phyloP scores from a whole-genome alignment of 2,888 invertebrate genomes.

The Falcaria lacertinaria region DNA sequence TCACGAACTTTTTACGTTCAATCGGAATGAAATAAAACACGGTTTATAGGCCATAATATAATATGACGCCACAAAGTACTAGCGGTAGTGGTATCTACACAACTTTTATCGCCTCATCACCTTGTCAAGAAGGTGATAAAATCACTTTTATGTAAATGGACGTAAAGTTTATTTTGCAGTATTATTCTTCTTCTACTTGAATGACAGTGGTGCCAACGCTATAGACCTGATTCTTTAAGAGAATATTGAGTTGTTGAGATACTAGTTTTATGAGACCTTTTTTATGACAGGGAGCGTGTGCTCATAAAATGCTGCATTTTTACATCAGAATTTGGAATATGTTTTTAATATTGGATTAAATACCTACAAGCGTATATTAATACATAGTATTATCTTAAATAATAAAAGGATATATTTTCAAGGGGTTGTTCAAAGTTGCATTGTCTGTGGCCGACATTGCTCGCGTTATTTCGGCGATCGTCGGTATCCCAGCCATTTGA shows the following conservation, averaged over 20 bases:
- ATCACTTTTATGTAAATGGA: constrained; percentile 15
- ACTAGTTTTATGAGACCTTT: too few species aligned
- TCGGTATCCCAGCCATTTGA: constrained; percentile 1
- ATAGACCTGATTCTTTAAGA: background rate
- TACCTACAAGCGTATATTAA: too few species aligned
- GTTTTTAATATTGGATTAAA: too few species aligned
- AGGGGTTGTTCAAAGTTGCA: background rate
- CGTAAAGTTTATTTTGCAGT: background rate
- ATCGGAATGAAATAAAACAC: constrained; percentile 28
- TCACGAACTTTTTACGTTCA: constrained; percentile 22
- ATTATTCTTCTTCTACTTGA: background rate
- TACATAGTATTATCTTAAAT: too few species aligned
- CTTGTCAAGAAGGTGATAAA: constrained; percentile 29
- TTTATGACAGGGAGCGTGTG: too few species aligned
- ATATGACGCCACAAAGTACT: constrained; percentile 17
- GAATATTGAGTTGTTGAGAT: too few species aligned
- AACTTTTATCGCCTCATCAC: constrained; percentile 23
- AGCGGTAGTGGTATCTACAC: constrained; percentile 12
- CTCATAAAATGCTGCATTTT: too few species aligned
- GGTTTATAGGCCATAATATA: constrained; percentile 18
- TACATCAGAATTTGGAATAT: too few species aligned
- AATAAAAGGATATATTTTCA: background rate
- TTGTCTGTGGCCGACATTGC: background rate
- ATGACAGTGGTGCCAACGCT: background rate
- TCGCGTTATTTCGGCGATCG: background rate